Evolutionary conservation across 37 sponge, comb jelly and placozoan species (phyloP).

Genomic region (Ianthella basta): DNA sequence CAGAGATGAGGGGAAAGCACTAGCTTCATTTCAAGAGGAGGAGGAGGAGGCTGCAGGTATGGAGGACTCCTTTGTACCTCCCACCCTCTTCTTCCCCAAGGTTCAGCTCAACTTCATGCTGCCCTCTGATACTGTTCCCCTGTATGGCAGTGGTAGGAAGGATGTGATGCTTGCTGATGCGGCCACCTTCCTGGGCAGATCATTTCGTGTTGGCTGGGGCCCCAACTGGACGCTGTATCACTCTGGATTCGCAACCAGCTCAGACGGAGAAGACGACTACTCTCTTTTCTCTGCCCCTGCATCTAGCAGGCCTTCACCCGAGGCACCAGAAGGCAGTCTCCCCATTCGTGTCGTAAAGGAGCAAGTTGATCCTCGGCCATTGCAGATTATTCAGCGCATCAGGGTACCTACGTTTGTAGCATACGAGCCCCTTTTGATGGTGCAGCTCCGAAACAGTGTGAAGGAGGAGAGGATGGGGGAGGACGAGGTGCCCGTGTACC

Average conservation of each 20-base stretch:
- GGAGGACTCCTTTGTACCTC: neutral
- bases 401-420: neutral
- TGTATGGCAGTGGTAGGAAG: neutral
- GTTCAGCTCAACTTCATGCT: neutral
- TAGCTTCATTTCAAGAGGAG: too few relatives aligned
- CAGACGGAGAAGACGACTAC: neutral
- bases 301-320: neutral
- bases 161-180: constrained; percentile 7
- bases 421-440: constrained; percentile 34
- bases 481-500: constrained; percentile 19
- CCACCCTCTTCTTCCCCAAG: neutral
- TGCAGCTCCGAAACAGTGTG: constrained; percentile 56
- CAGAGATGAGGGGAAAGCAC: too few relatives aligned
- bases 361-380: neutral
- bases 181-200: constrained; percentile 38
- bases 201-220: constrained; percentile 96
- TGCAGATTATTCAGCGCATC: neutral
- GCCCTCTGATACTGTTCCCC: neutral
- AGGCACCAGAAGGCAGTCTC: neutral
- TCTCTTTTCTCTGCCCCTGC: neutral
- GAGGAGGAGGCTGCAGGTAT: too few relatives aligned
- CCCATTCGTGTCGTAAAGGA: constrained; percentile 4
- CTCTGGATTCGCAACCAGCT: constrained; percentile 32
- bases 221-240: constrained; percentile 85
- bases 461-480: neutral